Percentiles rank a stretch among this genome's conserved stretches.
Evolutionary conservation across 2,797 vertebrate species (phyloP).

Genomic region (Crax fasciolata): DNA sequence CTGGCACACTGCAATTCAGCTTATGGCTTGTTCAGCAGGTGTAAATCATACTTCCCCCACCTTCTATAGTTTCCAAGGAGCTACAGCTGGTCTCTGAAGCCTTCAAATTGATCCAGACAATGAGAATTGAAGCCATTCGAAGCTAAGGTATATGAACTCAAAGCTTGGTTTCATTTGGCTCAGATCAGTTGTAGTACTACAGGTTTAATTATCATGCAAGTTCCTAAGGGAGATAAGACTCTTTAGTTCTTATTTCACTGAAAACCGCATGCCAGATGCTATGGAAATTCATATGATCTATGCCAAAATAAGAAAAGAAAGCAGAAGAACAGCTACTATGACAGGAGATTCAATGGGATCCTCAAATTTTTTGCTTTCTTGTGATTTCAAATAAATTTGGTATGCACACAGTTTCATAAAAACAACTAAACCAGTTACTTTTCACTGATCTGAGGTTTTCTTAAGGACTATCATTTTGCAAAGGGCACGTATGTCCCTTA

Average conservation of each 20-base stretch:
- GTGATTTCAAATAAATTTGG: not conserved
- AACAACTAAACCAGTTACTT: not conserved
- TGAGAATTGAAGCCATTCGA: not conserved
- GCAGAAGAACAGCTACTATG: not conserved
- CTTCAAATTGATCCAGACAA: not conserved
- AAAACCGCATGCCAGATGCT: slow-evolving; percentile 59
- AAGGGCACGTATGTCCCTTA: not conserved
- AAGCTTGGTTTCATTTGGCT: slow-evolving; percentile 61
- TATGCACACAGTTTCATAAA: not conserved
- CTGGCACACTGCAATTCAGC: not conserved
- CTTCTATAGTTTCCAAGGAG: slow-evolving; percentile 23
- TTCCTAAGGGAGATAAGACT: slow-evolving; percentile 52
- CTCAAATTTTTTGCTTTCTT: not conserved
- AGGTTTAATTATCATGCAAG: slow-evolving; percentile 37
- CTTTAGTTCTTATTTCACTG: slow-evolving; percentile 18
- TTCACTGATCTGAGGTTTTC: not conserved
- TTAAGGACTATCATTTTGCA: not conserved
- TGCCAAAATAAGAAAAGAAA: slow-evolving; percentile 24
- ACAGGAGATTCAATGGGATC: not conserved
- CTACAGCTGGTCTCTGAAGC: slow-evolving; percentile 37
- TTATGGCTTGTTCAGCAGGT: slow-evolving; percentile 7
- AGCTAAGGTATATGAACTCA: slow-evolving; percentile 12
- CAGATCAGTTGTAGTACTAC: slow-evolving; percentile 15
- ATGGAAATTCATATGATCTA: not conserved
- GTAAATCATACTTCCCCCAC: slow-evolving; percentile 29